Percentiles rank a stretch among this genome's conserved stretches.
Conservation (phyloP, 1,140 invertebrate genomes). For the Muscidifurax raptorellus region DNA sequence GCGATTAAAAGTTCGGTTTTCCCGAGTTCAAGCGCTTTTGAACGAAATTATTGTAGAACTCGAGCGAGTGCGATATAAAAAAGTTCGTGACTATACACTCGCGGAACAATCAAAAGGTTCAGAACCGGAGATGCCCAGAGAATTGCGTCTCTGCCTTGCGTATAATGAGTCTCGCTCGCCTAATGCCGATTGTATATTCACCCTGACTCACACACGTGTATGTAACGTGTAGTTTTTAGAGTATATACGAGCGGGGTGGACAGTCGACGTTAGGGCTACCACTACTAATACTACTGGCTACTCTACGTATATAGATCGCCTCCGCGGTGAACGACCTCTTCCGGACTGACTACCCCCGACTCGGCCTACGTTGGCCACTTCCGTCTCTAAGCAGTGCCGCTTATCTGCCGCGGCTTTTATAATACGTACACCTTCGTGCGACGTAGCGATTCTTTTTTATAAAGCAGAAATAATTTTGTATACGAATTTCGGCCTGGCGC, state of each 20-base stretch:
- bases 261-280: not conserved
- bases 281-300: not conserved
- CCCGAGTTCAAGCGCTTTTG: no score
- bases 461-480: no score
- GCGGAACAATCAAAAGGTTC: no score
- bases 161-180: no score
- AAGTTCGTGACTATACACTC: no score
- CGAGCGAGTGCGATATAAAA: no score
- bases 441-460: not conserved
- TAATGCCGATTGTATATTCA: not conserved
- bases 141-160: no score
- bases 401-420: not conserved
- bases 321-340: conserved; percentile 29
- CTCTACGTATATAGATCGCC: not conserved
- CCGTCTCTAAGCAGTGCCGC: conserved; percentile 1
- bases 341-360: conserved; percentile 19
- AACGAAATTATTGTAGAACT: no score
- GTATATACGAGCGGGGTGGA: not conserved
- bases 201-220: not conserved
- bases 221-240: no score
- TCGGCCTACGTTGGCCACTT: conserved; percentile 33
- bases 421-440: not conserved
- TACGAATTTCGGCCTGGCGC: no score
- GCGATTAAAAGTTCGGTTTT: no score
- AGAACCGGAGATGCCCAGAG: no score